phyloP scores from a whole-genome alignment of 2,888 invertebrate genomes.

The Dascillus cervinus region DNA sequence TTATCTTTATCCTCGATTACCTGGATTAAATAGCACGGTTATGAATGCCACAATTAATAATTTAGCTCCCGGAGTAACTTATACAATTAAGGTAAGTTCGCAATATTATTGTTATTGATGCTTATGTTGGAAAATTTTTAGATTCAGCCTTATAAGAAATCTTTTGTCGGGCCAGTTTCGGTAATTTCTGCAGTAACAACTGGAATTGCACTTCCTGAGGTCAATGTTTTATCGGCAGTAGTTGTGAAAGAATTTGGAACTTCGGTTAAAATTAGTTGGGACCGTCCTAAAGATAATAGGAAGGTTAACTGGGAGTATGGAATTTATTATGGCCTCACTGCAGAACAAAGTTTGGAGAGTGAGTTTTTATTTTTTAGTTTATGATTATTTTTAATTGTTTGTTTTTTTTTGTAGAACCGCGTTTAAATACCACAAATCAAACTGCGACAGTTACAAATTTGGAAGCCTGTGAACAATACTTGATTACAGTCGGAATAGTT shows the following conservation, averaged over 20 bases:
- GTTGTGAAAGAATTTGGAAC: conserved; percentile 51
- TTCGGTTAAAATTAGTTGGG: conserved; percentile 60
- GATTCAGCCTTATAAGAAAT: conserved; percentile 54
- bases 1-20: conserved; percentile 56
- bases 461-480: conserved; percentile 66
- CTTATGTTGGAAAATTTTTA: conserved; percentile 36
- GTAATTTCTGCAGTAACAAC: conserved; percentile 42
- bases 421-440: conserved; percentile 46
- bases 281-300: conserved; percentile 50
- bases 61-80: conserved; percentile 43
- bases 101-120: too few relatives aligned
- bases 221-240: conserved; percentile 41
- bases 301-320: conserved; percentile 59
- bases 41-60: conserved; percentile 41
- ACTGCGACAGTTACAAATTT: conserved; percentile 52
- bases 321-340: conserved; percentile 59
- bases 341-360: conserved; percentile 54
- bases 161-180: conserved; percentile 53
- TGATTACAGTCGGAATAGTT: conserved; percentile 61
- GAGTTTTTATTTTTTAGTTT: conserved; percentile 26
- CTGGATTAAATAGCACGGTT: conserved; percentile 40
- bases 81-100: conserved; percentile 48
- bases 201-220: conserved; percentile 31
- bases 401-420: conserved; percentile 36
- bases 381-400: background rate